Percentiles rank a stretch among this genome's conserved stretches.
Conservation (phyloP, 1,140 invertebrate genomes). For the Sinonovacula constricta region DNA sequence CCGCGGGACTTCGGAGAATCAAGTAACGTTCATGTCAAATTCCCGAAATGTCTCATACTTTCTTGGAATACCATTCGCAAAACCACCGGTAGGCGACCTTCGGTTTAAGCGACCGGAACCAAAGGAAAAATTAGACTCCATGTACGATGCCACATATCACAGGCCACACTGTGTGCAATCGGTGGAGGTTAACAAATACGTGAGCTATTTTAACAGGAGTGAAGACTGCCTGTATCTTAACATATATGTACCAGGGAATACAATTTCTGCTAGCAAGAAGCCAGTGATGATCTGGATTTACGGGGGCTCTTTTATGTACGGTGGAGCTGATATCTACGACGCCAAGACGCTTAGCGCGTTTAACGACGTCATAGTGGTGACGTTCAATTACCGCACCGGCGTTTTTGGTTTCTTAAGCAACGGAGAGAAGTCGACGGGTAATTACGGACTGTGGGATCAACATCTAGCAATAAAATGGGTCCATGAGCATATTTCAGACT, state of each 20-base stretch:
- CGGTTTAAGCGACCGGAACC: constrained; percentile 87
- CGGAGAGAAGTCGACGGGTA: constrained; percentile 91
- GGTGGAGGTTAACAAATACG: neutral
- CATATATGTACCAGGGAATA: constrained; percentile 85
- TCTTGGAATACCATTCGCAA: constrained; percentile 92
- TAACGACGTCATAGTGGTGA: constrained; percentile 90
- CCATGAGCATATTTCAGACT: constrained; percentile 84
- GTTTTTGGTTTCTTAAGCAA: constrained; percentile 95
- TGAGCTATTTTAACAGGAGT: constrained; percentile 81
- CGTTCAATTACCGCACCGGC: constrained; percentile 87
- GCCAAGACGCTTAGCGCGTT: constrained; percentile 85
- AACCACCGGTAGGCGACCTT: constrained; percentile 91
- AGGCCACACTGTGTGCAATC: constrained; percentile 88
- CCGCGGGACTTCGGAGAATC: neutral
- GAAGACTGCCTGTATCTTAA: constrained; percentile 98
- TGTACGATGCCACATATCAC: constrained; percentile 90
- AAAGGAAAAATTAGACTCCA: constrained; percentile 90
- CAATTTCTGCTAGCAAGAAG: constrained; percentile 79
- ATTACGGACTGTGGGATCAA: constrained; percentile 95
- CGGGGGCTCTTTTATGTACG: constrained; percentile 93
- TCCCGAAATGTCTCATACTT: constrained; percentile 91
- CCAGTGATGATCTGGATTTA: constrained; percentile 97
- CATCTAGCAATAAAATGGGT: constrained; percentile 88
- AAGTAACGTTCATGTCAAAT: constrained; percentile 75
- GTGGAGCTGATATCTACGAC: constrained; percentile 95